Evolutionary conservation across 2,888 invertebrate genomes (phyloP).

Genomic region (Ptychoptera contaminata): DNA sequence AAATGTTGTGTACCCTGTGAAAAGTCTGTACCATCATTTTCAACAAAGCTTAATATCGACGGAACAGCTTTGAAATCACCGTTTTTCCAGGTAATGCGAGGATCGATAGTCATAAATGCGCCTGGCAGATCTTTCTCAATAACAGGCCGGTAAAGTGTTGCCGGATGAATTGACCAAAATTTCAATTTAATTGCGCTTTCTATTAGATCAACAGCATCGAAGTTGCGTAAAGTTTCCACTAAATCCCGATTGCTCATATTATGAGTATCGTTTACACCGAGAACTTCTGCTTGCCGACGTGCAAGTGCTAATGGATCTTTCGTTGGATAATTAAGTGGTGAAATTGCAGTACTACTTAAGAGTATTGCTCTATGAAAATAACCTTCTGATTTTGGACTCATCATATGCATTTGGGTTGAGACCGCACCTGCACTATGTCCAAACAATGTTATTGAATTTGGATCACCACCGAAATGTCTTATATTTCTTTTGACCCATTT

Average conservation of each 20-base stretch:
- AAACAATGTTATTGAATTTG: constrained; percentile 29
- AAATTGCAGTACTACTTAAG: constrained; percentile 33
- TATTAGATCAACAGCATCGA: constrained; percentile 27
- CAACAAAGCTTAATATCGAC: too few species aligned
- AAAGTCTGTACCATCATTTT: too few species aligned
- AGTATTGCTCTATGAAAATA: constrained; percentile 33
- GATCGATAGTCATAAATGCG: constrained; percentile 32
- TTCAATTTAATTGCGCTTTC: too few species aligned
- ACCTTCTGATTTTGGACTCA: constrained; percentile 28
- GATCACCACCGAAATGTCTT: constrained; percentile 30
- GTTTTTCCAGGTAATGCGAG: constrained; percentile 23
- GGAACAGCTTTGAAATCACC: constrained; percentile 32
- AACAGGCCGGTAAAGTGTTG: constrained; percentile 30
- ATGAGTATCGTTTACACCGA: constrained; percentile 25
- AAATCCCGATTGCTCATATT: constrained; percentile 20
- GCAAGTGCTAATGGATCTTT: constrained; percentile 22
- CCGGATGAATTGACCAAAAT: constrained; percentile 24
- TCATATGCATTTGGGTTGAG: constrained; percentile 32
- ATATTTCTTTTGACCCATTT: constrained; percentile 34
- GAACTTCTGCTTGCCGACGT: constrained; percentile 26
- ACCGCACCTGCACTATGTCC: constrained; percentile 35
- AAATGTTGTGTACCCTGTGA: too few species aligned
- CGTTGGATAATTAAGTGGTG: constrained; percentile 20
- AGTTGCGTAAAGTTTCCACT: constrained; percentile 27
- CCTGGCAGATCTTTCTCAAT: constrained; percentile 25